phyloP scores from a whole-genome alignment of 1,140 invertebrate genomes.

The Aporrectodea caliginosa region DNA sequence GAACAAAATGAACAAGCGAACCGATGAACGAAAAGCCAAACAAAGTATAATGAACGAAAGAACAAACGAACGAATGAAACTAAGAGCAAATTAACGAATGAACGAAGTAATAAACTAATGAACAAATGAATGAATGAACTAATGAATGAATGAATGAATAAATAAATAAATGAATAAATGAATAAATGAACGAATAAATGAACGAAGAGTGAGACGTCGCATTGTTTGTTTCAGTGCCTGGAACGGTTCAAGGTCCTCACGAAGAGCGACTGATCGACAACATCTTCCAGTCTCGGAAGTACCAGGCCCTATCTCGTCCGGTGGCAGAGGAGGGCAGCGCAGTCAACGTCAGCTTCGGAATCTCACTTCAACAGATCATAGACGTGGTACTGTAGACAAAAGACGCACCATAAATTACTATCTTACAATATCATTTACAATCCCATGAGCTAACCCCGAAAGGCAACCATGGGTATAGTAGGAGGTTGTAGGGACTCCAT shows the following conservation, averaged over 20 bases:
- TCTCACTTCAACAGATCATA: conserved; percentile 21
- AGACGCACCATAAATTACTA: neutral
- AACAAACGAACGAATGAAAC: too few species aligned
- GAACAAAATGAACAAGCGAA: too few species aligned
- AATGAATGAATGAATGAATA: too few species aligned
- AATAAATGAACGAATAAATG: too few species aligned
- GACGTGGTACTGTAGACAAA: neutral
- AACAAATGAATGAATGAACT: too few species aligned
- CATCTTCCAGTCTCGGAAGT: conserved; percentile 6
- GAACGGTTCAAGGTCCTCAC: neutral
- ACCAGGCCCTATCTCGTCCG: conserved; percentile 4
- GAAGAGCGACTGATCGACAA: conserved; percentile 16
- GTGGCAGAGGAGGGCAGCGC: conserved; percentile 5
- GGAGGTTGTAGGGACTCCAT: neutral
- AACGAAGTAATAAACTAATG: too few species aligned
- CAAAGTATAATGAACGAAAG: too few species aligned
- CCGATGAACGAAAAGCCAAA: too few species aligned
- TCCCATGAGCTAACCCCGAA: neutral
- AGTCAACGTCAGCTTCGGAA: conserved; percentile 8
- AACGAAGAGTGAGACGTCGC: too few species aligned
- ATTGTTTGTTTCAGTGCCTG: neutral
- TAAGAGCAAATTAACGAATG: too few species aligned
- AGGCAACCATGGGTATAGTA: neutral
- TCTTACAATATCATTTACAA: neutral
- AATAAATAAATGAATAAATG: too few species aligned